Evolutionary conservation across 2,888 invertebrate species (phyloP), one percentile per base, ranked within the genome.

Genomic region (Trissolcus japonicus): DNA sequence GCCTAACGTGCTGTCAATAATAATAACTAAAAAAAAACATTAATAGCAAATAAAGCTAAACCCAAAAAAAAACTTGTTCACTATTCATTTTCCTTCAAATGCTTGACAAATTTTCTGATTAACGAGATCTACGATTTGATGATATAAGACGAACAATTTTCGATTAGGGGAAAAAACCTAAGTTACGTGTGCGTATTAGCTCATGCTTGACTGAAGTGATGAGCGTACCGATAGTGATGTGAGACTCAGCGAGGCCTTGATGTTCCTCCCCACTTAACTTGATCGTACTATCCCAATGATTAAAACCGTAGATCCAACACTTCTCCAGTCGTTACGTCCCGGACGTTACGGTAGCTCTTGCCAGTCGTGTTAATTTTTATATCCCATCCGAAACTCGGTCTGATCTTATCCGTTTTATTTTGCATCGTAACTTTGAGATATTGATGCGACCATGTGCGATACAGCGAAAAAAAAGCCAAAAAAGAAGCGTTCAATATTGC

Each of bases 251-350:
- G 46, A 16, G 46, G 56, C 74, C 62, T 74, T 67, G 74, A 51
- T 62, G n/a, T 51, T 16, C 14, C 67, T 53, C 40, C 48, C 40
- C 13, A 16, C 21, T 46, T 14, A 41, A n/a, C 14, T 35, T 29
- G 40, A 56, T 74, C 57, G 55, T 57, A 35, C 62, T 61, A 53
- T 53, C 50, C 57, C 74, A 35, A 9, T 11, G 46, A 46, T 46
- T 46, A 46, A 46, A n/a, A 57, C 11, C 29, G 57, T 59, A 41
- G 43, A 66, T 66, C 4, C 66, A 66, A 61, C 61, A 56, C 63
- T 59, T 68, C 54, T 75, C 48, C 75, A 68, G 68, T 68, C 67
- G 35, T 11, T 35, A 35, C 9, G 62, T 61, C 55, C 41, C 14
- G 41, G n/a, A 54, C 59, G 13, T 53, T 43, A 67, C 73, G 62